Conservation (phyloP, 2,113 vertebrate species). For the Clinocottus analis region DNA sequence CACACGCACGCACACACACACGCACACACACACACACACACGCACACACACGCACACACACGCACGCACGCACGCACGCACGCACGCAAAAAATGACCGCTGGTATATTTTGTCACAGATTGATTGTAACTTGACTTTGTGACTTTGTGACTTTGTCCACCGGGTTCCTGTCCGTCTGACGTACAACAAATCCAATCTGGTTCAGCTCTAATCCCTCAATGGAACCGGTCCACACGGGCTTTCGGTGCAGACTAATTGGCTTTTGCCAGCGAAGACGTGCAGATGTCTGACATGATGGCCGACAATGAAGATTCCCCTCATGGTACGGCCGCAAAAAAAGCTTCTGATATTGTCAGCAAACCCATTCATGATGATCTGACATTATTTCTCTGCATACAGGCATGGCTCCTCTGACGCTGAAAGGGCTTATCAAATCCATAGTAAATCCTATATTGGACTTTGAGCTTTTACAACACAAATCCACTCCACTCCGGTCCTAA, state of each 20-base stretch:
- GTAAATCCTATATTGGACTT: conserved; percentile 10
- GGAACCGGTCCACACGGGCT: conserved; percentile 30
- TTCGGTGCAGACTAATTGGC: conserved; percentile 35
- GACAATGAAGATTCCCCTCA: background rate
- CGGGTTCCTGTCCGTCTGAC: conserved; percentile 36
- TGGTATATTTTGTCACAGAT: conserved; percentile 1
- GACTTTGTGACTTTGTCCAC: no score
- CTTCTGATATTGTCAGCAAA: conserved; percentile 11
- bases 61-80: no score
- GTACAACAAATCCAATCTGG: conserved; percentile 61
- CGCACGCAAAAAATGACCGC: background rate
- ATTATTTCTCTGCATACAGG: background rate
- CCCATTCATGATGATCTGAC: background rate
- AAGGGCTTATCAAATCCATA: conserved; percentile 11
- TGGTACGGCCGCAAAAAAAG: background rate
- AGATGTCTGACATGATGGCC: conserved; percentile 19
- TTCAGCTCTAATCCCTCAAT: conserved; percentile 57
- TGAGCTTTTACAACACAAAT: conserved; percentile 42
- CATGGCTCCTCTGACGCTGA: background rate
- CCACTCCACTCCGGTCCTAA: conserved; percentile 30
- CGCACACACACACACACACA: no score
- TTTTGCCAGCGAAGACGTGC: conserved; percentile 1
- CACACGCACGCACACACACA: no score
- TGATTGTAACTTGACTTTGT: conserved; percentile 24
- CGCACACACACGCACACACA: no score